Percentiles rank a stretch among this genome's conserved stretches.
Conservation (phyloP, 35 echinoderm and acorn worm genomes). For the Amphiura filiformis region DNA sequence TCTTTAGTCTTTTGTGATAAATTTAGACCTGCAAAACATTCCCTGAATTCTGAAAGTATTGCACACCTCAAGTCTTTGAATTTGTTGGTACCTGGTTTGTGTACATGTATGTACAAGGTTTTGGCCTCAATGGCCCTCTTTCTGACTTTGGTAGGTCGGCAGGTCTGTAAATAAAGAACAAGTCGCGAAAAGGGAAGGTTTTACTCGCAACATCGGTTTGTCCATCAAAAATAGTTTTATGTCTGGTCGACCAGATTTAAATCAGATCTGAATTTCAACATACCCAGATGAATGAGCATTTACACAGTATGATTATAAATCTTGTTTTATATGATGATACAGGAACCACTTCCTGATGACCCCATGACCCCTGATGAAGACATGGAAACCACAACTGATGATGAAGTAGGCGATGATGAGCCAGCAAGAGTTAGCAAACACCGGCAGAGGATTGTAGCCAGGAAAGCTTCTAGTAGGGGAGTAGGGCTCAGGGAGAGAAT, state of each 20-base stretch:
- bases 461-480: not conserved
- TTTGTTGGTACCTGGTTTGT: too few relatives aligned
- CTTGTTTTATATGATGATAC: not conserved
- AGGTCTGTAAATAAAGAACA: too few relatives aligned
- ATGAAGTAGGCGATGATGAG: not conserved
- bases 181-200: too few relatives aligned
- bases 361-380: not conserved
- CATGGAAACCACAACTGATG: not conserved
- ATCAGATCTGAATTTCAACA: not conserved
- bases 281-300: too few relatives aligned
- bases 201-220: too few relatives aligned
- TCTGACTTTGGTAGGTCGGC: too few relatives aligned
- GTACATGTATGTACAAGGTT: too few relatives aligned
- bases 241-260: not conserved
- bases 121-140: too few relatives aligned
- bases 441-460: not conserved
- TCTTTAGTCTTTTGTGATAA: too few relatives aligned
- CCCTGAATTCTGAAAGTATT: too few relatives aligned
- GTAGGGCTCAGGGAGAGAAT: not conserved
- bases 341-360: not conserved
- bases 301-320: not conserved
- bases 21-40: too few relatives aligned
- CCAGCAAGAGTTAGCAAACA: not conserved
- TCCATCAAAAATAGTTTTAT: not conserved
- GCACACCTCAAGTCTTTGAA: too few relatives aligned